A percentile compares a stretch with the other conserved stretches of the same genome.
These are phyloP conservation scores for Nicator chloris DNA, from an alignment of 2,113 vertebrate species.

Conservation along the genomic window DNA sequence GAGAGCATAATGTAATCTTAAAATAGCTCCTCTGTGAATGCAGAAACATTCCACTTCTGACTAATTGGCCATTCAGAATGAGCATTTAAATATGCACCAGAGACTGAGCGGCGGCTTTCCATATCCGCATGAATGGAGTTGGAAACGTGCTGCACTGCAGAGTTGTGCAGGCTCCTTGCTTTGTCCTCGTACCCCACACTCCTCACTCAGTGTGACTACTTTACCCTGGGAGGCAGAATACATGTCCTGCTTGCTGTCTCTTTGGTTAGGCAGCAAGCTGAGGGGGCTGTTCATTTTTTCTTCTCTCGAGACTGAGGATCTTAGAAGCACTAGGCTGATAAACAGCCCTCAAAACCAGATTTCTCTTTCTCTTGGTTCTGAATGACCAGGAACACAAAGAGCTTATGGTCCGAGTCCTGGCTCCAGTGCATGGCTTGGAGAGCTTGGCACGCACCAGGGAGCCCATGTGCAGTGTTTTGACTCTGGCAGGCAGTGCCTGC, in stretches of 20 bases:
- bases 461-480: not conserved
- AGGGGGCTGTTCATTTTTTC: not conserved
- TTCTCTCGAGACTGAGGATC: fast-evolving
- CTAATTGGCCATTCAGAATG: conserved; percentile 52
- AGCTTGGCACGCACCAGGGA: not conserved
- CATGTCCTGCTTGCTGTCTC: not conserved
- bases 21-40: conserved; percentile 59
- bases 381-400: conserved; percentile 30
- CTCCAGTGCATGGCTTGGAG: not conserved
- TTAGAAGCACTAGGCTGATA: not conserved
- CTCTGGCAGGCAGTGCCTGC: not conserved
- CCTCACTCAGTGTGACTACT: not conserved
- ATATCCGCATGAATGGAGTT: not conserved
- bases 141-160: not conserved
- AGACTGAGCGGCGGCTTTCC: not conserved
- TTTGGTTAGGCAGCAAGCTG: not conserved
- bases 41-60: conserved; percentile 45
- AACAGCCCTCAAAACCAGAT: not conserved
- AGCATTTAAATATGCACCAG: conserved; percentile 42
- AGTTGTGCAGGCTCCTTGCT: not conserved
- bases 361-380: conserved; percentile 2
- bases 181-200: not conserved
- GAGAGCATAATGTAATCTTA: conserved; percentile 38
- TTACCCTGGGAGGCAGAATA: not conserved
- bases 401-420: not conserved